Evolutionary conservation across 2,888 invertebrate species (phyloP).

Genomic region (Plebejus anna): DNA sequence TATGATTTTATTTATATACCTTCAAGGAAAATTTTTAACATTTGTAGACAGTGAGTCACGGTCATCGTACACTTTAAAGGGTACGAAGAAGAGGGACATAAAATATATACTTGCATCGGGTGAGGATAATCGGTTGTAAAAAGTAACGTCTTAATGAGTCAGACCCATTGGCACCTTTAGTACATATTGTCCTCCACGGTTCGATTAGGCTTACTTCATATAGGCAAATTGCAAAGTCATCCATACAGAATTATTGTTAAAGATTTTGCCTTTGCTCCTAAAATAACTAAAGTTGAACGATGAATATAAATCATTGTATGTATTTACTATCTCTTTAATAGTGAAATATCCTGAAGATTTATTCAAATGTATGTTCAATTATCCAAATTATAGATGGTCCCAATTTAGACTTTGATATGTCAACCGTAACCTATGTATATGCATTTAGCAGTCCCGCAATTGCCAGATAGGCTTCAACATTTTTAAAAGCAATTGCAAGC

Average conservation of each 20-base stretch:
- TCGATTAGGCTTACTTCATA: not conserved
- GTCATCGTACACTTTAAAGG: not conserved
- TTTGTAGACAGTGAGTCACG: slow-evolving; percentile 16
- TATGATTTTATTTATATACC: not conserved
- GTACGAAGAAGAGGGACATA: slow-evolving; percentile 11
- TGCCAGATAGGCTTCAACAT: not conserved
- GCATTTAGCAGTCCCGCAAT: not conserved
- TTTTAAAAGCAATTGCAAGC: slow-evolving; percentile 18
- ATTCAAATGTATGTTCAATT: not conserved
- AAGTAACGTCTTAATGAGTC: slow-evolving; percentile 17
- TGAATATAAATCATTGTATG: no score
- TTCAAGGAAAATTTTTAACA: slow-evolving; percentile 7
- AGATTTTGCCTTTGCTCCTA: not conserved
- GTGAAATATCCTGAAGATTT: not conserved
- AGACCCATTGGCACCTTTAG: not conserved
- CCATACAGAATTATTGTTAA: not conserved
- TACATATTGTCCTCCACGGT: not conserved
- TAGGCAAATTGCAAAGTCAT: not conserved
- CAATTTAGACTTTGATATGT: not conserved
- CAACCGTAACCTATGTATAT: not conserved
- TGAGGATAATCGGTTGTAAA: slow-evolving; percentile 15
- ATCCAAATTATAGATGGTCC: not conserved
- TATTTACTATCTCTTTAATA: no score
- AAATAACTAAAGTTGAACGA: not conserved
- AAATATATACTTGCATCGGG: slow-evolving; percentile 4